Evolutionary conservation across 2,797 vertebrate genomes (phyloP).

Genomic region (Smutsia temminckii): DNA sequence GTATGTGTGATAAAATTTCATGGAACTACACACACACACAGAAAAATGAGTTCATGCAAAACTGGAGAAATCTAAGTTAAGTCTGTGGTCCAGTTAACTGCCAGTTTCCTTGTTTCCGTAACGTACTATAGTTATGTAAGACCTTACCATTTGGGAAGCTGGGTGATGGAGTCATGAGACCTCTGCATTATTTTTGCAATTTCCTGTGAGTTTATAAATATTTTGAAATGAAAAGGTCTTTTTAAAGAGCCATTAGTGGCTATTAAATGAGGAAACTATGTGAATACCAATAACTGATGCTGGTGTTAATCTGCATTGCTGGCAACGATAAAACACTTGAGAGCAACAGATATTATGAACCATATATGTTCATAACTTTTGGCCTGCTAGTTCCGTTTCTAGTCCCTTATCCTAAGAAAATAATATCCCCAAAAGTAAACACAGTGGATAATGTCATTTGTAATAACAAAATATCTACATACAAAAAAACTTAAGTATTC

Average conservation of each 20-base stretch:
- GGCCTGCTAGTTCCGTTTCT: not conserved
- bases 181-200: not conserved
- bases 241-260: not conserved
- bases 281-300: not conserved
- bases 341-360: not conserved
- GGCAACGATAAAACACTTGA: not conserved
- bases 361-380: not conserved
- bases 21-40: not conserved
- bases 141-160: not conserved
- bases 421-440: not conserved
- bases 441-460: not conserved
- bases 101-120: not conserved
- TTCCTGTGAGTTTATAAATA: slow-evolving; percentile 28
- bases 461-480: slow-evolving; percentile 2
- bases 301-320: not conserved
- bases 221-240: not conserved
- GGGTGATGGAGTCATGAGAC: not conserved
- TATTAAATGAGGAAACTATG: not conserved
- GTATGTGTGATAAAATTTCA: not conserved
- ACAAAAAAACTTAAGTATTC: not conserved
- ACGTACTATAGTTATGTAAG: not conserved
- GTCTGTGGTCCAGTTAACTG: slow-evolving; percentile 7
- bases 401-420: not conserved
- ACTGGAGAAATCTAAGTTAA: not conserved
- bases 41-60: not conserved